Base-by-base conservation (phyloP, 2,797 vertebrate species). In the Sebastes miniatus region DNA sequence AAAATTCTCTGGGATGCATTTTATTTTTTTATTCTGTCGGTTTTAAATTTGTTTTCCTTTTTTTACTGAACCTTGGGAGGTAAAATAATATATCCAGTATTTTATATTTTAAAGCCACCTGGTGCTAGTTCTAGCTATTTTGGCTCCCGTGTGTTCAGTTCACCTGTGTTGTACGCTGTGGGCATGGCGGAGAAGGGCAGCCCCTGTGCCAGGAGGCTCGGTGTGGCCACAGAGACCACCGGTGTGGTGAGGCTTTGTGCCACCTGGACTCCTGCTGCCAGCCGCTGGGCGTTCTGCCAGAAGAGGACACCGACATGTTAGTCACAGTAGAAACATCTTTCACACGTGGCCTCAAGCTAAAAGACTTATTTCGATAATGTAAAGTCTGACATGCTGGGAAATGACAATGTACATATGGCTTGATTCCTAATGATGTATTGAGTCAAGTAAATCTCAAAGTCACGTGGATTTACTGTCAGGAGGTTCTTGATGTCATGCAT, bases 141-240 rank as follows among this genome's bases (percentile, higher is more conserved):
- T 20, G 0, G 8, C 36, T 50, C 2, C 4, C 4, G 4, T 3
- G 8, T 43, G 68, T 72, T 32, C 2, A 13, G 43, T 13, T 96
- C 82, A 99, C 98, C 98, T 97, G 98, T 97, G 95, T 98, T 99
- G 96, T 99, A 99, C 0, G 97, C 97, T 0, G 98, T 98, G 77
- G 97, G 96, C 98, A 99, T 99, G 86, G 97, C 98, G 0, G 98
- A 98, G 94, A 99, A 99, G 50, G 98, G 98, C 94, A 95, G 90
- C 52, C 94, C 94, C 84, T 95, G 94, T 12, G 97, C 97, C 96
- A 99, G 96, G 87, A 99, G 95, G 88, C 98, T 99, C 0, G 98
- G 98, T 0, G 98, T 99, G 43, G 98, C 97, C 92, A 99, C 97
- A 0, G 98, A 99, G 69, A 99, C 98, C 68, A 99, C 98, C 0